Evolutionary conservation across 1,140 invertebrate species (phyloP).

Genomic region (Drosophila lacertosa): DNA sequence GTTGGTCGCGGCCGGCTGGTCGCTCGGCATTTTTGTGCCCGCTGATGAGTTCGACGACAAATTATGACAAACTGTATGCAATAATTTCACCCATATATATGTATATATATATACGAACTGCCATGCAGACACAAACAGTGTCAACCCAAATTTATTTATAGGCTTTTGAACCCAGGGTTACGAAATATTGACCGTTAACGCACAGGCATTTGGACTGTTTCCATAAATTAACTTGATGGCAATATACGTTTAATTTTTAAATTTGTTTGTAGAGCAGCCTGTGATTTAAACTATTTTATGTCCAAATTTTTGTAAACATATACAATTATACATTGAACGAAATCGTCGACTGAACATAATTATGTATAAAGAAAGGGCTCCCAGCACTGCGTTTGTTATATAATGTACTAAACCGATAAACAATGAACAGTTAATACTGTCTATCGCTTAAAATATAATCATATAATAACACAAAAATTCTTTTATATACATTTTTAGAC

Average conservation of each 20-base stretch:
- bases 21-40: not conserved
- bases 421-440: too few relatives aligned
- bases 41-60: slow-evolving; percentile 45
- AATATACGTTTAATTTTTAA: not conserved
- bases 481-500: too few relatives aligned
- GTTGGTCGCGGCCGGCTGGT: slow-evolving; percentile 9
- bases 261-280: not conserved
- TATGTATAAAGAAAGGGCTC: not conserved
- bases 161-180: slow-evolving; percentile 62
- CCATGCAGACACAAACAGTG: slow-evolving; percentile 27
- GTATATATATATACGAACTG: not conserved
- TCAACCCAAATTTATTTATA: slow-evolving; percentile 54
- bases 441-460: too few relatives aligned
- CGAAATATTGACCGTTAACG: slow-evolving; percentile 38
- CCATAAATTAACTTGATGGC: slow-evolving; percentile 40
- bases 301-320: too few relatives aligned
- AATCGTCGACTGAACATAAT: not conserved
- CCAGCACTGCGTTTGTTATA: too few relatives aligned
- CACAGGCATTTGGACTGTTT: slow-evolving; percentile 26
- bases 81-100: slow-evolving; percentile 40
- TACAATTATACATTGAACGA: too few relatives aligned
- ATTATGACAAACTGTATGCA: slow-evolving; percentile 63
- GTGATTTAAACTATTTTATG: too few relatives aligned
- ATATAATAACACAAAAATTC: too few relatives aligned
- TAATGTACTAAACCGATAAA: too few relatives aligned